Evolutionary conservation across 2,888 invertebrate genomes (phyloP).

Genomic region (Lycophotia porphyrea): DNA sequence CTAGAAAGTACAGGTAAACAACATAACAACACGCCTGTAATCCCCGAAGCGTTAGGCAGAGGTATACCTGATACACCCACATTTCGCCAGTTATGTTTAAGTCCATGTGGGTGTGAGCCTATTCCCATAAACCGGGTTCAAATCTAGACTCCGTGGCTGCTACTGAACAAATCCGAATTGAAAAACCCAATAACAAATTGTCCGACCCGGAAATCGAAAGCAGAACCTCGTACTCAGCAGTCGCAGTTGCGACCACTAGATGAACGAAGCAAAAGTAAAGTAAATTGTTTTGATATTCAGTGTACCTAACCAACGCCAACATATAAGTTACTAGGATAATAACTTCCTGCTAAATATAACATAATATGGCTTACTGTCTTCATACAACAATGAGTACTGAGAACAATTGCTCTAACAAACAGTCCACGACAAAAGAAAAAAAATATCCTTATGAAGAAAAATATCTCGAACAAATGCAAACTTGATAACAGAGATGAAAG

Average conservation of each 20-base stretch:
- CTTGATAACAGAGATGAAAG: conserved; percentile 5
- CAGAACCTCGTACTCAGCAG: too few species aligned
- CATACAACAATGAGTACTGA: background rate
- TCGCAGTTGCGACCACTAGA: too few species aligned
- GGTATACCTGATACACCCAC: too few species aligned
- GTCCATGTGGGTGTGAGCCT: too few species aligned
- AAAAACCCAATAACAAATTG: too few species aligned
- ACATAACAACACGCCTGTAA: too few species aligned
- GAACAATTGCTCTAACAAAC: background rate
- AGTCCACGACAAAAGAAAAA: background rate
- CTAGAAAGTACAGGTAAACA: background rate
- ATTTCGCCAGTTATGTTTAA: too few species aligned
- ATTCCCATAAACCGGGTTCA: too few species aligned
- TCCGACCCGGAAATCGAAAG: too few species aligned
- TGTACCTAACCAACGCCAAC: background rate
- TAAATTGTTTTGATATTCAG: background rate
- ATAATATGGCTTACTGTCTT: background rate
- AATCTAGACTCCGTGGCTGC: too few species aligned
- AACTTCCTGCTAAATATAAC: background rate
- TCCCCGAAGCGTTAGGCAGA: too few species aligned
- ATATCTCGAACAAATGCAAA: conserved; percentile 12
- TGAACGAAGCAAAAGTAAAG: background rate
- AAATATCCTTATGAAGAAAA: background rate
- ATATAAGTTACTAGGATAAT: background rate
- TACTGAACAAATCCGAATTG: too few species aligned